Conservation (phyloP, 2,113 vertebrate species). For the Amazona vittata region DNA sequence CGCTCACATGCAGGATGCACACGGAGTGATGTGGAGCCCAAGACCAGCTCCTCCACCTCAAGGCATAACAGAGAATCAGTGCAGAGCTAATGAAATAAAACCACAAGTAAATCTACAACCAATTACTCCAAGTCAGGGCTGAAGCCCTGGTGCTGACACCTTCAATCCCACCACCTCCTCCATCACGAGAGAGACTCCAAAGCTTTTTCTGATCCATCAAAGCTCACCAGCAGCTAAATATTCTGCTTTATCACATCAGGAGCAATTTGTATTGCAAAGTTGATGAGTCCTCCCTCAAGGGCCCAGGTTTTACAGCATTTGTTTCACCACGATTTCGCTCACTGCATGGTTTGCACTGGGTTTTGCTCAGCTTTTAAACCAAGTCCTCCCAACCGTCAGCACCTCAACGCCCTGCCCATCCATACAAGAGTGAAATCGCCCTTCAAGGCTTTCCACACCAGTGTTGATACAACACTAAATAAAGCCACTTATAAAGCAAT, state of each 20-base stretch:
- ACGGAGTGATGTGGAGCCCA: background rate
- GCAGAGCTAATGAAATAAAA: background rate
- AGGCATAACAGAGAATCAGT: background rate
- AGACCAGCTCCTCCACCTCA: background rate
- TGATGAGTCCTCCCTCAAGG: background rate
- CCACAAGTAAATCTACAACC: background rate
- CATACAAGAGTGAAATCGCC: background rate
- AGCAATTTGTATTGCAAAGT: background rate
- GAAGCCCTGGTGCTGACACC: background rate
- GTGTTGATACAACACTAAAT: background rate
- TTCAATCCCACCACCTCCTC: background rate
- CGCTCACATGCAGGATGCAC: background rate
- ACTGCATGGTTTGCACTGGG: background rate
- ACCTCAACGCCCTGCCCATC: fast-evolving
- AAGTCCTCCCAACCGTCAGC: background rate
- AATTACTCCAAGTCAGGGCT: background rate
- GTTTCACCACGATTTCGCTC: background rate
- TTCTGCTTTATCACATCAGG: background rate
- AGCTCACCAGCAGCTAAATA: background rate
- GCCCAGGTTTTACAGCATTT: background rate
- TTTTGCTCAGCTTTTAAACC: background rate
- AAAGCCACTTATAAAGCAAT: background rate
- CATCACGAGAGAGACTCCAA: fast-evolving
- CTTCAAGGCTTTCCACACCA: fast-evolving
- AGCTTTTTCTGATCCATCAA: background rate